Conservation (phyloP, 2,797 vertebrate genomes). For the Dendrocincla tyrannina region DNA sequence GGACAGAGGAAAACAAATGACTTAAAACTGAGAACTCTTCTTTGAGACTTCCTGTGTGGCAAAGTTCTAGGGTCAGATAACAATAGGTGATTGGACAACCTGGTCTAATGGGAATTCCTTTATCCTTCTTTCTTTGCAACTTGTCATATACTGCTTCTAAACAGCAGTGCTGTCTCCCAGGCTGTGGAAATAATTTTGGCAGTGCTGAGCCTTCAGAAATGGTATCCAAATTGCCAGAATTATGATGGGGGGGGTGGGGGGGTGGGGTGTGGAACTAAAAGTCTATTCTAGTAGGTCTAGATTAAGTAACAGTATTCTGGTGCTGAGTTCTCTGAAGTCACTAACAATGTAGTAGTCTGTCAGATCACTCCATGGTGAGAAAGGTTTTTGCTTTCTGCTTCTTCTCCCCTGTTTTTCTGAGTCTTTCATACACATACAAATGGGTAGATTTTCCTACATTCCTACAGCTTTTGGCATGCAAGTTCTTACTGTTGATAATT, state of each 20-base stretch:
- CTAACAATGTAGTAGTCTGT: neutral
- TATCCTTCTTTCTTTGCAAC: neutral
- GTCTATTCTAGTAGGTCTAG: neutral
- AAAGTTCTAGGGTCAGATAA: neutral
- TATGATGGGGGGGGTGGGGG: neutral
- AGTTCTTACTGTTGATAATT: neutral
- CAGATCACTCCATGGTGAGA: neutral
- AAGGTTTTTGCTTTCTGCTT: neutral
- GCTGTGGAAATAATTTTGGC: neutral
- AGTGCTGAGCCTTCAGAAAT: neutral
- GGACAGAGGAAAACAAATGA: neutral
- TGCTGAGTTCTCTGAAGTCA: neutral
- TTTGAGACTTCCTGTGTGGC: neutral
- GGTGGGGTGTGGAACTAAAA: neutral
- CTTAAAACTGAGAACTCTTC: neutral
- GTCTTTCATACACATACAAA: neutral
- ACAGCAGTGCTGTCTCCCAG: neutral
- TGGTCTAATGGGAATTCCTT: neutral
- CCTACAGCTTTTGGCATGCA: neutral
- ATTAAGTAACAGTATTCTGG: neutral
- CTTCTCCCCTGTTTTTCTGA: neutral
- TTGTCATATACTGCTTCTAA: neutral
- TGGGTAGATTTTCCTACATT: neutral
- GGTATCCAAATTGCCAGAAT: neutral
- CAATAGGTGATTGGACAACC: neutral